Evolutionary conservation across 1,140 invertebrate species (phyloP).

Genomic region (Nasonia vitripennis): DNA sequence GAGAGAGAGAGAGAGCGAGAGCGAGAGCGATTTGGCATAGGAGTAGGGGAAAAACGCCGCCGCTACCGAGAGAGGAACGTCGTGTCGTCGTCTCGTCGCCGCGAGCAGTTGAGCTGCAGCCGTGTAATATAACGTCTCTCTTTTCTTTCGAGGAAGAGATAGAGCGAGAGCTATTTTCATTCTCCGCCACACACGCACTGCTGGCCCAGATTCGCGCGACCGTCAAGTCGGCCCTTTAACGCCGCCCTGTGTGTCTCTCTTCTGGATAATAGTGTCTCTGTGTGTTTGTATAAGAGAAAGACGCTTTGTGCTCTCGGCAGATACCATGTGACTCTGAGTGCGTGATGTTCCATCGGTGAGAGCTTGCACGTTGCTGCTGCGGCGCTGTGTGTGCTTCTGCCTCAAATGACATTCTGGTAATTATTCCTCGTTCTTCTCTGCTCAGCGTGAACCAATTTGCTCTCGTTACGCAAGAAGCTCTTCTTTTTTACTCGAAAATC

Average conservation of each 20-base stretch:
- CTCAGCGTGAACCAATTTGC: not conserved
- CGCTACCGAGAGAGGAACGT: not conserved
- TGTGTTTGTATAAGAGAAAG: not conserved
- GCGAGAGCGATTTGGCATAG: not conserved
- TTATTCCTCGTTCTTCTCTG: not conserved
- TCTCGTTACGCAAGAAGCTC: not conserved
- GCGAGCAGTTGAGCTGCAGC: not conserved
- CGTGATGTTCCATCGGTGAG: not conserved
- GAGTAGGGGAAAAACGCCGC: not conserved
- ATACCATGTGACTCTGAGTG: not conserved
- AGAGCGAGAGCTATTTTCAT: not conserved
- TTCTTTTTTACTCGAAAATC: not conserved
- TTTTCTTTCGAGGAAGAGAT: no score
- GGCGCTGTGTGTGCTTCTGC: not conserved
- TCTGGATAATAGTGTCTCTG: not conserved
- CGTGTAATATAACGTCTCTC: not conserved
- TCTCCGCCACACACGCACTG: no score
- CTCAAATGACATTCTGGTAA: slow-evolving; percentile 28
- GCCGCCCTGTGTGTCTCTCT: not conserved
- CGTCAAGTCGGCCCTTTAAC: not conserved
- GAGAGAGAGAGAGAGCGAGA: not conserved
- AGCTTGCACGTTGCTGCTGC: no score
- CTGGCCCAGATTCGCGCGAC: not conserved
- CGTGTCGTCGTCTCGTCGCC: not conserved
- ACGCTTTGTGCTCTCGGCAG: not conserved